Evolutionary conservation across 1,140 invertebrate genomes (phyloP), one percentile per base, ranked within the genome.

Genomic region (Yoshiicerus persimilis): DNA sequence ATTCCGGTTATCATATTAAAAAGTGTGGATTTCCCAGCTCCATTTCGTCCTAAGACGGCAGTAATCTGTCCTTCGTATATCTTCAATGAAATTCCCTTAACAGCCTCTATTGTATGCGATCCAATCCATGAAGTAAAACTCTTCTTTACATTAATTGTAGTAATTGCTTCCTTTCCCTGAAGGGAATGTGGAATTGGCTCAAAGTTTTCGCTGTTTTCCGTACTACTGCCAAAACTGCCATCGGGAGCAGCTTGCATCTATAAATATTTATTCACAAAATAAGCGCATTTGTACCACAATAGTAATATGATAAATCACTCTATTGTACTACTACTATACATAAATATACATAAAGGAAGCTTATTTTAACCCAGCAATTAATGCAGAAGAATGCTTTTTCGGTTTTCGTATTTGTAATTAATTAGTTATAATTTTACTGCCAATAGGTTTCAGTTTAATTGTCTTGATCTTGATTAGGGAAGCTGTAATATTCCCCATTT

Each of bases 1-100:
- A 98, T 92, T 2, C 97, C 97, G 2, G 96, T 96, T 1, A 98
- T 92, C 89, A 98, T 96, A 91, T 97, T 97, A 91, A 97, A 96
- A 0, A 97, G 92, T 0, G 96, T 97, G 1, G 96, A 96, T 92
- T 97, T 97, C 2, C 96, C 96, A 3, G 97, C 97, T 0, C 97
- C 97, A 92, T 98, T 98, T 91, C 97, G 97, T 0, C 97, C 97
- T 62, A 98, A 93, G 70, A 98, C 94, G 6, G 96, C 96, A 5
- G 97, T 98, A 88, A 98, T 96, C 92, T 97, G 96, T 10, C 95
- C 95, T 92, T 96, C 95, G 91, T 96, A 97, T 77, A 97, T 95
- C 87, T 95, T 95, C 13, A 97, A 92, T 91, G 94, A 94, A 93
- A 95, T 93, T 89, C 88, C 94, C 92, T 95, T 94, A 36, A 95